These are phyloP conservation scores for Epiblema foenella DNA, from an alignment of 2,888 invertebrate genomes.

Conservation along the genomic window DNA sequence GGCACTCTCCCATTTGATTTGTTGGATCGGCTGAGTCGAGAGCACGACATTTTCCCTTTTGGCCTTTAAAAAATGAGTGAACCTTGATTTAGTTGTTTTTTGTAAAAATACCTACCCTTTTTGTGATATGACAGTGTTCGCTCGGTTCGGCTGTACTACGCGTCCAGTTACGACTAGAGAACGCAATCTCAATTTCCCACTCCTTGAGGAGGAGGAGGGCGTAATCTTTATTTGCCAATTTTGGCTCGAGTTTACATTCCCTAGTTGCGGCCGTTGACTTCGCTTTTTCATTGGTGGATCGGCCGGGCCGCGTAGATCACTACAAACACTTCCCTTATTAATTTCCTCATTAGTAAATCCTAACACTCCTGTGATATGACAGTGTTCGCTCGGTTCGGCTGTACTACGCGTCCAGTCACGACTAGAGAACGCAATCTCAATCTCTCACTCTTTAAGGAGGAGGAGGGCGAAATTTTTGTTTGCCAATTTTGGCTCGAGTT, in stretches of 20 bases:
- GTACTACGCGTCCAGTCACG: neutral
- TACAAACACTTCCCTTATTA: neutral
- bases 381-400: neutral
- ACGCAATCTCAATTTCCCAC: too few species aligned
- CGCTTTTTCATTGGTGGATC: slow-evolving; percentile 1
- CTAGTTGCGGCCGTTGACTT: neutral
- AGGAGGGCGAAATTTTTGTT: too few species aligned
- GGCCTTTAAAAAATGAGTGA: too few species aligned
- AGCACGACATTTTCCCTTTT: neutral
- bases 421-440: neutral
- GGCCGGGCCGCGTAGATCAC: neutral
- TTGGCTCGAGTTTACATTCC: too few species aligned
- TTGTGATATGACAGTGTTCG: neutral
- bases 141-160: neutral
- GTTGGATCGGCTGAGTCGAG: neutral
- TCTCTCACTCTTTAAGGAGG: too few species aligned
- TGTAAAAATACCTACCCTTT: too few species aligned
- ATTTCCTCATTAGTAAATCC: neutral
- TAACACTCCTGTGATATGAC: neutral
- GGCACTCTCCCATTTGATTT: neutral
- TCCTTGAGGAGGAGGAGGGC: too few species aligned
- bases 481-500: too few species aligned
- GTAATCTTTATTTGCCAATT: too few species aligned
- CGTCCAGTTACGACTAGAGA: neutral
- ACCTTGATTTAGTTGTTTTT: too few species aligned